Conservation (phyloP, 2,888 invertebrate species). For the Microchrysa polita region DNA sequence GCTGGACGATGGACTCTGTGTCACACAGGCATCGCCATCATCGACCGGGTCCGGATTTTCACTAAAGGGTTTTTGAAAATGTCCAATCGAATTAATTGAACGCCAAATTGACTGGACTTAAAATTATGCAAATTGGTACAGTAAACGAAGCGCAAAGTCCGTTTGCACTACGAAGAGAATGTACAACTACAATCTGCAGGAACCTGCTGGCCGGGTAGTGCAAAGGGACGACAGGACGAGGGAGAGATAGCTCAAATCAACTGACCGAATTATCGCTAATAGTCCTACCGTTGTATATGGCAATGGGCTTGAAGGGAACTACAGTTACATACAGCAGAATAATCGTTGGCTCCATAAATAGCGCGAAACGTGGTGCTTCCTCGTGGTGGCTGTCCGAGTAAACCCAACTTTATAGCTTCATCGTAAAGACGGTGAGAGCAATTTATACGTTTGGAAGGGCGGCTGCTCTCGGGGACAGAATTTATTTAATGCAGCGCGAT, state of each 20-base stretch:
- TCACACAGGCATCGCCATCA: no score
- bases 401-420: no score
- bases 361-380: no score
- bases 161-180: neutral
- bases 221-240: neutral
- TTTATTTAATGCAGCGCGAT: constrained; percentile 26
- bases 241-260: neutral
- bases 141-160: constrained; percentile 1
- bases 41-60: neutral
- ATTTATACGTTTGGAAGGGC: constrained; percentile 24
- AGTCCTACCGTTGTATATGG: neutral
- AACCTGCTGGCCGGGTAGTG: neutral
- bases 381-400: neutral
- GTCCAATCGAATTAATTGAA: constrained; percentile 50
- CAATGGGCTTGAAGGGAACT: neutral
- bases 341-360: no score
- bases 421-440: neutral
- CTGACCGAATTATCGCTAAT: constrained; percentile 9
- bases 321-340: neutral
- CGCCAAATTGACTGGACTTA: constrained; percentile 48
- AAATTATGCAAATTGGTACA: constrained; percentile 48
- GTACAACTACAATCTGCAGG: neutral
- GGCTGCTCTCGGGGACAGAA: neutral
- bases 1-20: neutral
- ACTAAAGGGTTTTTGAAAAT: constrained; percentile 37